A percentile compares a stretch with the other conserved stretches of the same genome.
These are phyloP conservation scores for Notospermus geniculatus DNA, from an alignment of 1,140 invertebrate species.

Conservation along the genomic window DNA sequence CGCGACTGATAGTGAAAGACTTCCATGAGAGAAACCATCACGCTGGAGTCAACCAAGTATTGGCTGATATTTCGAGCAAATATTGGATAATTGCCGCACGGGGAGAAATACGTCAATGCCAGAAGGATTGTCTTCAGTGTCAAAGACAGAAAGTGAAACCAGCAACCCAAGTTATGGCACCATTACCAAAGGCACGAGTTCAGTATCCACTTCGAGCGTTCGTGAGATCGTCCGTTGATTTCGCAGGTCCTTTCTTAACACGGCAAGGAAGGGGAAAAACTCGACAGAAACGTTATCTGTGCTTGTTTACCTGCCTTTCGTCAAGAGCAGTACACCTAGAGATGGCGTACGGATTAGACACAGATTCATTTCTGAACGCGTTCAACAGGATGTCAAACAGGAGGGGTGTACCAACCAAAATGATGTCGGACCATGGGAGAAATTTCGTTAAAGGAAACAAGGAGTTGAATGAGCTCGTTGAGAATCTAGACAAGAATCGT, in stretches of 20 bases:
- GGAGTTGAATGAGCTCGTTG: background rate
- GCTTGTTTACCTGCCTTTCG: background rate
- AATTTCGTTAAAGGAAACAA: constrained; percentile 11
- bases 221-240: constrained; percentile 4
- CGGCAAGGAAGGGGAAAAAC: constrained; percentile 14
- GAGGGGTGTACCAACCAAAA: constrained; percentile 4
- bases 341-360: no score
- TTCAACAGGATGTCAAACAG: constrained; percentile 5
- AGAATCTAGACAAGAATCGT: background rate
- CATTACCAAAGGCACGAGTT: no score
- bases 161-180: constrained; percentile 15
- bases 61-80: background rate
- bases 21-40: constrained; percentile 8
- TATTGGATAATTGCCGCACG: constrained; percentile 14
- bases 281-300: constrained; percentile 12
- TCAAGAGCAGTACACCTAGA: no score
- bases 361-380: constrained; percentile 3
- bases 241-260: constrained; percentile 8
- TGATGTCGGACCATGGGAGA: constrained; percentile 2
- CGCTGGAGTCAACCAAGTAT: constrained; percentile 9
- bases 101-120: constrained; percentile 1
- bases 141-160: background rate
- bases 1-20: background rate
- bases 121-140: constrained; percentile 12
- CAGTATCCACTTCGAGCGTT: constrained; percentile 15